These are phyloP conservation scores for Falco cherrug DNA, from an alignment of 2,797 vertebrate genomes.

Conservation along the genomic window DNA sequence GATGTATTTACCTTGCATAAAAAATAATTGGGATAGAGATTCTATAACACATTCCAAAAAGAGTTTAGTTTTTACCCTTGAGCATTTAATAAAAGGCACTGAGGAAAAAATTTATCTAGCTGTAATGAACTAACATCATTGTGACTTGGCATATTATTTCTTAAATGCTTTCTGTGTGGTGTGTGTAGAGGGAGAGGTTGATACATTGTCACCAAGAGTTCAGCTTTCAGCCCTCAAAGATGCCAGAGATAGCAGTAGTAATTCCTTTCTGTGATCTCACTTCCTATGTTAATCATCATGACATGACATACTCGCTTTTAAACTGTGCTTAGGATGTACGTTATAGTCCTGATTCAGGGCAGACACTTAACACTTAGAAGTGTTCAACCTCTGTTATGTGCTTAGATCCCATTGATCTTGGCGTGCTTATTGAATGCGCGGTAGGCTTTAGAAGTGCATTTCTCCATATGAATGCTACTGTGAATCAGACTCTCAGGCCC, in stretches of 20 bases:
- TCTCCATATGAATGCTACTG: background rate
- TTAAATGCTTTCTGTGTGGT: background rate
- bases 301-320: background rate
- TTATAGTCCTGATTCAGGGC: background rate
- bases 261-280: conserved; percentile 40
- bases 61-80: background rate
- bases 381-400: conserved; percentile 25
- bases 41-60: background rate
- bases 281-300: background rate
- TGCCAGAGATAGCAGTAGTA: background rate
- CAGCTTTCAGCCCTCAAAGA: background rate
- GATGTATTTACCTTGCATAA: background rate
- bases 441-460: conserved; percentile 26
- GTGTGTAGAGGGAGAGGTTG: background rate
- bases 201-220: background rate
- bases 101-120: background rate
- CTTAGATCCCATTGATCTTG: conserved; percentile 42
- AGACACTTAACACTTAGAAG: background rate
- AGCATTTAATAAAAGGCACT: background rate
- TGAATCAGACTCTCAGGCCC: conserved; percentile 4
- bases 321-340: background rate
- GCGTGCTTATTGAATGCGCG: background rate
- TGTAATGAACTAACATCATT: background rate
- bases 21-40: background rate
- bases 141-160: background rate